Base-by-base conservation (phyloP, 2,113 vertebrate species). In the Alexandromys fortis region DNA sequence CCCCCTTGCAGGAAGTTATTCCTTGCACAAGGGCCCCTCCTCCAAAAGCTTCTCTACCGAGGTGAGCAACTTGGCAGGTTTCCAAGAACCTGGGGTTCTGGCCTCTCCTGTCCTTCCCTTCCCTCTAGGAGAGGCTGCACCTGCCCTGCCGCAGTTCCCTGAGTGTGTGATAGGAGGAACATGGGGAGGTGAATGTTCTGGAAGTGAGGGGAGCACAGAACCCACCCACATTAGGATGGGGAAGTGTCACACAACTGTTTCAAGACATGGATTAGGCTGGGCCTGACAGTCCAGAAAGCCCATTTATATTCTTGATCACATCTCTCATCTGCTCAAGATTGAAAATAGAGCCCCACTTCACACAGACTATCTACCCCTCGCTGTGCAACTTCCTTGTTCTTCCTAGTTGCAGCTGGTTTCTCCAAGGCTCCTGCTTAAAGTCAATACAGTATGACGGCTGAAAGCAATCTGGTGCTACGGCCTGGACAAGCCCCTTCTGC, bases 401-500 rank as follows among this genome's bases (percentile, higher is more conserved):
- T 76, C 79, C 42, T 4, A 17, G 24, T 86, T 81, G 67, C 89
- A 33, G 81, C 91, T 87, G 77, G 47, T 89, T 95, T 95, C 86
- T 96, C 92, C 90, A 83, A 96, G 95, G 92, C 92, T 92, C 77
- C 76, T 78, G 95, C 90, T 97, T 91, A 58, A 93, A 95, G 94
- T 95, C 90, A 28, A 7, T 22, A 0, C 24, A 3, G 73, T 28
- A 45, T 7, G 38, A 55, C n/a, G 82, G 88, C 93, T 96, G 9
- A 47, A 86, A 96, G 97, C 94, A 87, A 94, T 86, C 92, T 42
- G 93, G 92, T 92, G 92, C 90, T 94, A 85, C 1, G 28, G 96
- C 95, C 94, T 97, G 94, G 96, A 94, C 77, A 86, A 96, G 94
- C 72, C 81, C 76, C 38, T 58, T 45, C 76, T 75, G 45, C 63